phyloP scores from a whole-genome alignment of 92 coral and sea anemone genomes.

The Plumapathes pennacea region DNA sequence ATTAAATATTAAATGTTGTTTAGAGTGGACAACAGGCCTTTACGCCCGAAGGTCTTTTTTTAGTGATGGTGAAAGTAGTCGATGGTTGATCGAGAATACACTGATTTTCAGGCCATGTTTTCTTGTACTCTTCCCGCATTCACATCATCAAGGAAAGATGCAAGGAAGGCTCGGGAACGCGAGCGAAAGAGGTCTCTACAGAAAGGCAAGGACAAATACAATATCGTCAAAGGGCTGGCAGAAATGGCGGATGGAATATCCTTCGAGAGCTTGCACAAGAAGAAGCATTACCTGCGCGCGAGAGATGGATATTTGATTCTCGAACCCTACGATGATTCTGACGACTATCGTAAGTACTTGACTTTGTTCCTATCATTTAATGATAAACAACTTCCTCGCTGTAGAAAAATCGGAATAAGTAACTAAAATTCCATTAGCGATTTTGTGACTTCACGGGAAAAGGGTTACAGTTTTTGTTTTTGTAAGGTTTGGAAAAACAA shows the following conservation, averaged over 20 bases:
- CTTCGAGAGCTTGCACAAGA: slow-evolving; percentile 85
- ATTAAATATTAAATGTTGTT: slow-evolving; percentile 24
- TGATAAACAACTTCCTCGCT: no score
- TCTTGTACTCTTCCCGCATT: slow-evolving; percentile 82
- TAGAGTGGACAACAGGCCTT: no score
- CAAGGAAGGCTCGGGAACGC: slow-evolving; percentile 54
- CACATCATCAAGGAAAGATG: slow-evolving; percentile 65
- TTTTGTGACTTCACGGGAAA: no score
- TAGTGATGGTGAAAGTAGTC: no score
- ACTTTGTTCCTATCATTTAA: no score
- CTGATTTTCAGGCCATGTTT: slow-evolving; percentile 82
- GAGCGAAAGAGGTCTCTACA: slow-evolving; percentile 74
- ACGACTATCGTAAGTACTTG: slow-evolving; percentile 84
- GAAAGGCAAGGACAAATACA: slow-evolving; percentile 84
- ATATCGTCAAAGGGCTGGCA: slow-evolving; percentile 88
- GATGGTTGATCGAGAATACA: no score
- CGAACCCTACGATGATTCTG: slow-evolving; percentile 91
- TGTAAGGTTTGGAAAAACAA: no score
- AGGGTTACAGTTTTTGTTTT: no score
- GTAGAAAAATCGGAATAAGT: no score
- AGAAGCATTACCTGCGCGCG: slow-evolving; percentile 78
- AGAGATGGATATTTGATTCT: slow-evolving; percentile 75
- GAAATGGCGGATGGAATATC: slow-evolving; percentile 92
- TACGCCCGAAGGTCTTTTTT: no score
- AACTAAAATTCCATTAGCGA: no score